Evolutionary conservation across 2,888 invertebrate genomes (phyloP), one percentile per base, ranked within the genome.

Genomic region (Chesias legatella): DNA sequence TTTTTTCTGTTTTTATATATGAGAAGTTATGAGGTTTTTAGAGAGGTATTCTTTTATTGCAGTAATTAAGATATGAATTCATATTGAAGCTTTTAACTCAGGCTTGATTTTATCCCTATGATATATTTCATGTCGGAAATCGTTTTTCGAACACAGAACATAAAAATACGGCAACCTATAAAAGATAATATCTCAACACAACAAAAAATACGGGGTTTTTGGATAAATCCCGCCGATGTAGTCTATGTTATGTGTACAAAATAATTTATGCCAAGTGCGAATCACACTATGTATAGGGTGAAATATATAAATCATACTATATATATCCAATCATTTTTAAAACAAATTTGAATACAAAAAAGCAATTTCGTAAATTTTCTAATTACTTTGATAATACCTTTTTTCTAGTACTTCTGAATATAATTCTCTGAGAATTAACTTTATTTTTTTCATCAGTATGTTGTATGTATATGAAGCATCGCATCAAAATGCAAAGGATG

Each of bases 41-140:
- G 70, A 67, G 69, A 65, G 67, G 70, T 74, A 75, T 79, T 71
- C 70, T 77, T 82, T 84, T 85, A 85, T 83, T 81, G 73, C 69
- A 68, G 84, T 75, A 79, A 82, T 85, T 83, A 76, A 86, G 85
- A 86, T 86, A 83, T 72, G 66, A 64, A 66, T 63, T 75, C 67
- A 76, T 75, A 72, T 73, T 68, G 67, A 67, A 58, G 81, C 84
- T 84, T 84, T 85, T 82, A 84, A 74, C 71, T 66, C 57, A 55
- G 55, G 52, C 48, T 45, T 62, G 59, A 60, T 64, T 66, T 63
- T 73, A 70, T 70, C 67, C 62, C 35, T 40, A 47, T 51, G 43
- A 52, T 59, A 58, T 54, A 58, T 60, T 61, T 65, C 59, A 58
- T 61, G 51, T 55, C n/a, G 21, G 30, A 31, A 28, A 32, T 11